These are phyloP conservation scores for Thymelicus acteon DNA, from an alignment of 2,888 invertebrate species.

Conservation along the genomic window DNA sequence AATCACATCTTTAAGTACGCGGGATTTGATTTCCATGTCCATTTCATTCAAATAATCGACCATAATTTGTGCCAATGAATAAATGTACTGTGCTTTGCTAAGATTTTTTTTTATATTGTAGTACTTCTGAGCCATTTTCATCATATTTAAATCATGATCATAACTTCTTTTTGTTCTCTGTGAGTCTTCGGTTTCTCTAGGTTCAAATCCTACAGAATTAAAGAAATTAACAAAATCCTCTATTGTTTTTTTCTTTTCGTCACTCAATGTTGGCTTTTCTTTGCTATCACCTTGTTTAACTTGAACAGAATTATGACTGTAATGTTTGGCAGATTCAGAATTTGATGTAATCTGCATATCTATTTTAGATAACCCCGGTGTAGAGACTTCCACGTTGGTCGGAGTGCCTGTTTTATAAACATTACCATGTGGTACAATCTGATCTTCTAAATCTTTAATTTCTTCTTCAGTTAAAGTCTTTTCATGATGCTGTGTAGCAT, in stretches of 20 bases:
- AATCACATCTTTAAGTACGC: slow-evolving; percentile 60
- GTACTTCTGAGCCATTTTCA: slow-evolving; percentile 59
- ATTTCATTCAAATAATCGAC: slow-evolving; percentile 69
- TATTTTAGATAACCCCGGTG: slow-evolving; percentile 27
- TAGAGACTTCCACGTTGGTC: slow-evolving; percentile 23
- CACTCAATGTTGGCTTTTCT: slow-evolving; percentile 48
- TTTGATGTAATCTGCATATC: slow-evolving; percentile 49
- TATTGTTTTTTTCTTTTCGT: slow-evolving; percentile 72
- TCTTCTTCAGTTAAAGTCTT: slow-evolving; percentile 62
- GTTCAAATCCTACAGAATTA: slow-evolving; percentile 61
- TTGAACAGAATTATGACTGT: slow-evolving; percentile 45
- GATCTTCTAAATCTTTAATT: slow-evolving; percentile 67
- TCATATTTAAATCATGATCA: slow-evolving; percentile 57
- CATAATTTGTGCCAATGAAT: slow-evolving; percentile 59
- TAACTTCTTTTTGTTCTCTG: slow-evolving; percentile 64
- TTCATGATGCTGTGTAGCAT: slow-evolving; percentile 57
- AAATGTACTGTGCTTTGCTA: slow-evolving; percentile 60
- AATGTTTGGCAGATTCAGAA: slow-evolving; percentile 48
- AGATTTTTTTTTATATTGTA: slow-evolving; percentile 61
- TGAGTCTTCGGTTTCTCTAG: slow-evolving; percentile 45
- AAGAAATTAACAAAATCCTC: slow-evolving; percentile 76
- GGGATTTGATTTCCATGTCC: slow-evolving; percentile 60
- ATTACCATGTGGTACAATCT: slow-evolving; percentile 66
- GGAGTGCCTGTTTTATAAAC: slow-evolving; percentile 40
- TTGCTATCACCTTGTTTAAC: slow-evolving; percentile 36